These are phyloP conservation scores for Saccostrea echinata DNA, from an alignment of 1,140 invertebrate species.

Conservation along the genomic window DNA sequence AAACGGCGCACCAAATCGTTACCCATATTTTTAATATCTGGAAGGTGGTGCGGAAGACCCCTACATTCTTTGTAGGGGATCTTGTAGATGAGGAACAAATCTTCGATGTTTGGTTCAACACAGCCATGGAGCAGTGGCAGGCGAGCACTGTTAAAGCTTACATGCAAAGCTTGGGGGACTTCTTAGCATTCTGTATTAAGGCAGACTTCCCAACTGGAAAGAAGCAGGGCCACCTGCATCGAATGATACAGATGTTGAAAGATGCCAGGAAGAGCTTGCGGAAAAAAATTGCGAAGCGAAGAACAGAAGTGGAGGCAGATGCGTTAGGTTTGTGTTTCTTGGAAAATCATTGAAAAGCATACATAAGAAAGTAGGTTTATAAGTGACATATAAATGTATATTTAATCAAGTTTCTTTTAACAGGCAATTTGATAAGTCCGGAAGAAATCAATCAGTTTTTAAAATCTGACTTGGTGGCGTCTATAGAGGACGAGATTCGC, in stretches of 20 bases:
- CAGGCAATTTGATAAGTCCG: slow-evolving; percentile 15
- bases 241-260: not conserved
- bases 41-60: too few species aligned
- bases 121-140: too few species aligned
- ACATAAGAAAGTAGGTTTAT: not conserved
- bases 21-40: too few species aligned
- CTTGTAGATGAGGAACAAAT: too few species aligned
- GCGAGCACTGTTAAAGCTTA: too few species aligned
- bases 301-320: slow-evolving; percentile 10
- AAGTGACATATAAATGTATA: slow-evolving; percentile 15
- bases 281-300: not conserved
- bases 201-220: not conserved
- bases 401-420: slow-evolving; percentile 20
- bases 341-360: slow-evolving; percentile 2
- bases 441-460: not conserved
- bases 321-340: slow-evolving; percentile 16
- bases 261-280: not conserved
- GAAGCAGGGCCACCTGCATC: not conserved
- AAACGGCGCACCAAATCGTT: too few species aligned
- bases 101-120: too few species aligned
- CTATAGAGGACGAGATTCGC: not conserved
- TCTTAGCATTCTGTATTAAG: not conserved
- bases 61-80: too few species aligned
- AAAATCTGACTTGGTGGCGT: not conserved
- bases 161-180: too few species aligned